Conservation (phyloP, 2,113 vertebrate genomes). For the Indicator indicator region DNA sequence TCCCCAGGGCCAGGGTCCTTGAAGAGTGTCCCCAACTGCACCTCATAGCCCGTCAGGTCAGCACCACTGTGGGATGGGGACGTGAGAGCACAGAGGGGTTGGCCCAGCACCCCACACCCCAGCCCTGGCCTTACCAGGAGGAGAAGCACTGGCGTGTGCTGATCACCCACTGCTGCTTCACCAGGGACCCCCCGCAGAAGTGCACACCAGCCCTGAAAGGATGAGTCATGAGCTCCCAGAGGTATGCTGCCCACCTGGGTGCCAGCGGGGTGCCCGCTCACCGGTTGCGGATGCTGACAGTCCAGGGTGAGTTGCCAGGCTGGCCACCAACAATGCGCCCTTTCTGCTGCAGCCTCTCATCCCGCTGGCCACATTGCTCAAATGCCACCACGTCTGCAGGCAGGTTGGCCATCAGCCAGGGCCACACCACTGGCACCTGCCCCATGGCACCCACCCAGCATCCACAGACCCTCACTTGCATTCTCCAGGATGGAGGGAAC, state of each 20-base stretch:
- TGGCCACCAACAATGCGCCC: constrained; percentile 83
- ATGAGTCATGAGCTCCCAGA: neutral
- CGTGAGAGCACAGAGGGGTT: neutral
- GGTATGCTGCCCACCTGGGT: rapidly evolving
- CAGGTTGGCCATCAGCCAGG: rapidly evolving
- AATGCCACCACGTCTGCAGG: constrained; percentile 81
- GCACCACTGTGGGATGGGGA: constrained; percentile 76
- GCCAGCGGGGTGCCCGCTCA: neutral
- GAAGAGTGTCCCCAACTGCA: constrained; percentile 89
- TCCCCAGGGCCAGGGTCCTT: constrained; percentile 83
- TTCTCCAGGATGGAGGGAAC: constrained; percentile 62
- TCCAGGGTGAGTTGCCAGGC: constrained; percentile 95
- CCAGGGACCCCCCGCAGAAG: constrained; percentile 94
- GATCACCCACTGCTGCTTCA: constrained; percentile 94
- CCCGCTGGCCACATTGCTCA: constrained; percentile 87
- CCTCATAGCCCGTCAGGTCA: constrained; percentile 85
- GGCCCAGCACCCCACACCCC: rapidly evolving
- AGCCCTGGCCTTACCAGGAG: constrained; percentile 84
- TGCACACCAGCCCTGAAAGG: constrained; percentile 86
- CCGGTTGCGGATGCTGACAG: constrained; percentile 94
- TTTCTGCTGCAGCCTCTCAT: constrained; percentile 52
- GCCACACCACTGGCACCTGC: rapidly evolving
- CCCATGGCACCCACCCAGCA: rapidly evolving
- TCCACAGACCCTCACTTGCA: neutral
- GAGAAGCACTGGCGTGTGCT: constrained; percentile 95